Base-by-base conservation (phyloP, 2,113 vertebrate species). In the Pagrus major region DNA sequence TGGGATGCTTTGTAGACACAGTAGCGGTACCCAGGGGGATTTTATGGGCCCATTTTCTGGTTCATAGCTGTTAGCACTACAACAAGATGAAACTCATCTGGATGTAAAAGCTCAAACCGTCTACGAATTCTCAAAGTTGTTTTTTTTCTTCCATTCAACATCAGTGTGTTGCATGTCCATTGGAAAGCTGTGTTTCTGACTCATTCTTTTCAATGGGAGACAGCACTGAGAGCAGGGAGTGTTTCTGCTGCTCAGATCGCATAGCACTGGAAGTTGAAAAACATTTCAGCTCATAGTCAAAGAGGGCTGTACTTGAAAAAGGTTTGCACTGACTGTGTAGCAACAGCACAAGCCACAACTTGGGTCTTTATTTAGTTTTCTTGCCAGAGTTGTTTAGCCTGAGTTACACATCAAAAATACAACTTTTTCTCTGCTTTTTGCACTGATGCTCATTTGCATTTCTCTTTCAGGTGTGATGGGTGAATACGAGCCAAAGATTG, bases 401-500 rank as follows among this genome's bases (percentile, higher is more conserved):
- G 27, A 54, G 6, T 73, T 69, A 9, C 9, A 35, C 31, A 39
- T 42, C 1, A 71, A 8, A 59, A 71, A 49, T 16, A 0, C 12
- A 68, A 69, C 33, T 67, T 27, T 35, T 9, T 61, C 29, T 46
- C 51, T 66, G 21, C 4, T 42, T 65, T 39, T 60, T 69, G 33
- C 47, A 51, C 52, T 37, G 54, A 66, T 14, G 4, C 51, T 75
- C 14, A 66, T 89, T 71, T 91, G 33, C 35, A 52, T 88, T 87
- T 82, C 51, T 76, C 51, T 90, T 86, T 74, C 96, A 99, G 98
- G 98, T 88, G 95, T 98, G 77, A 99, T 99, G 98, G 98, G 98
- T 52, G 98, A 99, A 94, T 99, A 99, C 1, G 98, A 99, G 88
- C 98, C 98, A 66, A 99, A 99, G 95, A 99, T 99, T 93, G 98